Evolutionary conservation across 1,140 invertebrate genomes (phyloP).

Genomic region (Diuraphis noxia): DNA sequence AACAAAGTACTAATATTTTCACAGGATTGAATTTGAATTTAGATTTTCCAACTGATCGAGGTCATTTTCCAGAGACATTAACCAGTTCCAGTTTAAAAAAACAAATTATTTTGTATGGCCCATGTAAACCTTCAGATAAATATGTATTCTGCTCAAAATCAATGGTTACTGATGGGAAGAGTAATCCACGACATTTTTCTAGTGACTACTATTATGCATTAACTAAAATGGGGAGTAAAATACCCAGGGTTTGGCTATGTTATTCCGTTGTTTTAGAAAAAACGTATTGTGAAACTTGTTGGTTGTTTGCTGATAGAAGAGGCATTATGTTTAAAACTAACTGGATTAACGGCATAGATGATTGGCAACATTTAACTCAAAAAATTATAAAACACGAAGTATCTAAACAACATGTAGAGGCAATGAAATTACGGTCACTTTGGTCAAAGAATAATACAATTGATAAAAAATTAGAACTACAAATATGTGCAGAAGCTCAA

Average conservation of each 20-base stretch:
- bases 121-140: background rate
- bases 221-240: conserved; percentile 1
- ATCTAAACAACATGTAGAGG: conserved; percentile 16
- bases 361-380: conserved; percentile 30
- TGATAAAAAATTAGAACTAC: background rate
- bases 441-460: background rate
- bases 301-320: conserved; percentile 26
- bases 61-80: conserved; percentile 16
- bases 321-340: background rate
- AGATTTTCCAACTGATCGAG: conserved; percentile 17
- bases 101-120: conserved; percentile 12
- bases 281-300: conserved; percentile 25
- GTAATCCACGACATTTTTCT: background rate
- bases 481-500: background rate
- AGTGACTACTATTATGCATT: background rate
- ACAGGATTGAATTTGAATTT: conserved; percentile 3
- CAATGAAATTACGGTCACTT: background rate
- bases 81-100: conserved; percentile 6
- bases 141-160: background rate
- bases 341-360: conserved; percentile 5
- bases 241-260: background rate
- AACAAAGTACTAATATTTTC: conserved; percentile 6
- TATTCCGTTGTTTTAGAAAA: conserved; percentile 26
- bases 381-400: conserved; percentile 22
- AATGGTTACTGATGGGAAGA: background rate